Evolutionary conservation across 2,797 vertebrate species (phyloP).

Genomic region (Sebastolobus altivelis): DNA sequence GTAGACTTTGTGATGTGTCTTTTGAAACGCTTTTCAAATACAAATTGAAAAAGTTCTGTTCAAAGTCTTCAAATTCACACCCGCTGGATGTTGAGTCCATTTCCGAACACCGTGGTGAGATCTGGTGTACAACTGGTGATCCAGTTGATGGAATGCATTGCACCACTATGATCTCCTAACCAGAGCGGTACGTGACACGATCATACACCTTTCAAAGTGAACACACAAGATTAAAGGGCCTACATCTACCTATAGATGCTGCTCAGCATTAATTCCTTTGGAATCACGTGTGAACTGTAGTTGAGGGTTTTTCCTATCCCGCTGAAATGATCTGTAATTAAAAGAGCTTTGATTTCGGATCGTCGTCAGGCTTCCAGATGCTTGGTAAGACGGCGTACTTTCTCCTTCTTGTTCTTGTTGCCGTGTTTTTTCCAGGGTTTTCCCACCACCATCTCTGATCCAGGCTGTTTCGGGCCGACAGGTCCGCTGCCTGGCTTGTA

Average conservation of each 20-base stretch:
- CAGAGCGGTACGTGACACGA: slow-evolving; percentile 5
- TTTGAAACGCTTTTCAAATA: not conserved
- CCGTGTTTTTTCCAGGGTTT: slow-evolving; percentile 99
- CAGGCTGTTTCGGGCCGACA: slow-evolving; percentile 47
- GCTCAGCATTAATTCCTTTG: slow-evolving; percentile 34
- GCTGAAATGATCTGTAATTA: slow-evolving; percentile 31
- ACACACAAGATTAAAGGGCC: slow-evolving; percentile 10
- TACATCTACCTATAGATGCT: slow-evolving; percentile 6
- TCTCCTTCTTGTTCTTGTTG: slow-evolving; percentile 97
- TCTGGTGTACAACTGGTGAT: slow-evolving; percentile 25
- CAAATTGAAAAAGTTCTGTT: slow-evolving; percentile 1
- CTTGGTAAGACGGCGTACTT: slow-evolving; percentile 92
- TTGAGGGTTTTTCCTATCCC: not conserved
- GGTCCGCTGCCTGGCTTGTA: slow-evolving; percentile 87
- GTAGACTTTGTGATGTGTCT: not conserved
- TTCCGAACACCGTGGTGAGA: not conserved
- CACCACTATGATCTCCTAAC: slow-evolving; percentile 23
- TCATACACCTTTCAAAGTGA: slow-evolving; percentile 22
- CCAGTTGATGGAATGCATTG: slow-evolving; percentile 47
- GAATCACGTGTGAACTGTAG: slow-evolving; percentile 40
- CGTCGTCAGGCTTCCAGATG: slow-evolving; percentile 91
- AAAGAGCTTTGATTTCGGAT: slow-evolving; percentile 22
- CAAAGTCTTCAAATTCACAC: not conserved
- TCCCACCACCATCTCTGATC: slow-evolving; percentile 68
- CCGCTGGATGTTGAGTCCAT: not conserved